Percentiles rank a stretch among this genome's conserved stretches.
Evolutionary conservation across 2,113 vertebrate species (phyloP).

Genomic region (Hippopotamus amphibius): DNA sequence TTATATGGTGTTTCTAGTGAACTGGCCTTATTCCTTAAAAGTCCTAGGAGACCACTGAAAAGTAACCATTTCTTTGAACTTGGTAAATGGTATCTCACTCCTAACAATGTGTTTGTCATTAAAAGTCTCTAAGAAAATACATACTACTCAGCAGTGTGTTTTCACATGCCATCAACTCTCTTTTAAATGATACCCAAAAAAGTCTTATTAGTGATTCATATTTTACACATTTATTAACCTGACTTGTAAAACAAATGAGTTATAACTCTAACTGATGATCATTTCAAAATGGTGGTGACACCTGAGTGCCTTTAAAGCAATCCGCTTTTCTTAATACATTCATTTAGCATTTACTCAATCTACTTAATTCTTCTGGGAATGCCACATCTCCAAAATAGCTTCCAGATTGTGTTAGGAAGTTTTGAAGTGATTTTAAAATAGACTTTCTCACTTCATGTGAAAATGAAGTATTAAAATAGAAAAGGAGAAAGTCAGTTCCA

Average conservation of each 20-base stretch:
- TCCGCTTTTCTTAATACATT: conserved; percentile 41
- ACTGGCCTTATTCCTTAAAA: not conserved
- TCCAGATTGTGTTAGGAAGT: conserved; percentile 69
- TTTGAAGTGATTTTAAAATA: conserved; percentile 76
- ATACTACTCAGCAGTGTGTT: not conserved
- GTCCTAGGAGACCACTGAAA: conserved; percentile 1
- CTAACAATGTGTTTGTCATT: not conserved
- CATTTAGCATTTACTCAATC: conserved; percentile 49
- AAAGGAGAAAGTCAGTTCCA: conserved; percentile 50
- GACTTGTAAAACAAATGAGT: conserved; percentile 18
- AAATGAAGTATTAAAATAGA: conserved; percentile 71
- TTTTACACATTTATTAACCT: conserved; percentile 44
- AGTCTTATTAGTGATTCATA: not conserved
- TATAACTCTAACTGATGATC: conserved; percentile 49
- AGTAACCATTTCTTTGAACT: not conserved
- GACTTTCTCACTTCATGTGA: conserved; percentile 69
- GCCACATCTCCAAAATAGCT: conserved; percentile 66
- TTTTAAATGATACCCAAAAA: conserved; percentile 15
- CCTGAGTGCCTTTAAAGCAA: conserved; percentile 37
- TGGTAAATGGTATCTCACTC: not conserved
- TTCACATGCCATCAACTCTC: not conserved
- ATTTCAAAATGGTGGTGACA: conserved; percentile 41
- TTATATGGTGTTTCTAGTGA: not conserved
- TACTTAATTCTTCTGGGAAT: conserved; percentile 68
- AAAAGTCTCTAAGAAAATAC: not conserved